These are phyloP conservation scores for Pedicia rivosa DNA, from an alignment of 2,888 invertebrate species.

Conservation along the genomic window DNA sequence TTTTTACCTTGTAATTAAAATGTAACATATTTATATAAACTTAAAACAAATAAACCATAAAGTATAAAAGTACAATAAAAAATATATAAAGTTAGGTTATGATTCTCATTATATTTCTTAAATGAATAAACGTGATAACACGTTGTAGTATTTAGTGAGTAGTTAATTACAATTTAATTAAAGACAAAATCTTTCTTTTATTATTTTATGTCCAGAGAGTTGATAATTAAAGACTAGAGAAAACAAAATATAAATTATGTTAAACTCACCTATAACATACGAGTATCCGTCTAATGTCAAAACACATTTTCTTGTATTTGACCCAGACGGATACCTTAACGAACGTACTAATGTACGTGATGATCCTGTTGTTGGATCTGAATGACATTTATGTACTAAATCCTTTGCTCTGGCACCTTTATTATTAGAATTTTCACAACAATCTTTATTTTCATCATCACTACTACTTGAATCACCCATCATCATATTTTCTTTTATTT, in stretches of 20 bases:
- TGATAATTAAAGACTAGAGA: too few relatives aligned
- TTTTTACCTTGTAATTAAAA: too few relatives aligned
- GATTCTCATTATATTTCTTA: too few relatives aligned
- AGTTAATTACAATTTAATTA: too few relatives aligned
- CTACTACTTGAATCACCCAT: constrained; percentile 24
- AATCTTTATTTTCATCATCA: constrained; percentile 13
- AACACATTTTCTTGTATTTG: constrained; percentile 59
- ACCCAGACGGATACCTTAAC: constrained; percentile 31
- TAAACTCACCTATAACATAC: constrained; percentile 68
- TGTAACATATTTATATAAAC: too few relatives aligned
- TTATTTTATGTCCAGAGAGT: too few relatives aligned
- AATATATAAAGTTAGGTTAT: too few relatives aligned
- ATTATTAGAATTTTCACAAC: constrained; percentile 7
- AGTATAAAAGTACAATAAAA: too few relatives aligned
- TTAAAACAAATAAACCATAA: too few relatives aligned
- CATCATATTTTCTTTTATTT: neutral
- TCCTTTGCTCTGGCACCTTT: constrained; percentile 35
- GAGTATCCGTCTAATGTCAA: constrained; percentile 74
- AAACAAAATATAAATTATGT: neutral
- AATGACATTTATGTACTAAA: constrained; percentile 50
- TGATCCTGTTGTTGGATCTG: constrained; percentile 33
- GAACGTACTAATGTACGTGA: constrained; percentile 17
- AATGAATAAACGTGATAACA: too few relatives aligned
- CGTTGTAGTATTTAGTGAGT: too few relatives aligned
- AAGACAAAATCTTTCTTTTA: too few relatives aligned